Evolutionary conservation across 2,113 vertebrate genomes (phyloP).

Genomic region (Elachura formosa): DNA sequence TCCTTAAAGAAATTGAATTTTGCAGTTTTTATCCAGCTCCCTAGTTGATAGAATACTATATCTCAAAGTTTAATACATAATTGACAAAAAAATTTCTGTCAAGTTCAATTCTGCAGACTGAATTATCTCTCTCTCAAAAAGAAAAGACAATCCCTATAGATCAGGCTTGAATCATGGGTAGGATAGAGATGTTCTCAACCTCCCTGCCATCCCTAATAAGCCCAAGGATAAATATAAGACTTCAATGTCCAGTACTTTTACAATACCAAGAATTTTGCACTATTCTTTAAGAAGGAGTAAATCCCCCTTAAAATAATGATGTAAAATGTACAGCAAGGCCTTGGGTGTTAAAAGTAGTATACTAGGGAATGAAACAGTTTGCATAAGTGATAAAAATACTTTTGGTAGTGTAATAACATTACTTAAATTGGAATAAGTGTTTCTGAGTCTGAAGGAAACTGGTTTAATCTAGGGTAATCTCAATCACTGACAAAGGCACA

Average conservation of each 20-base stretch:
- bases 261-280: background rate
- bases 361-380: background rate
- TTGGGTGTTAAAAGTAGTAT: background rate
- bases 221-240: conserved; percentile 1
- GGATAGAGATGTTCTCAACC: conserved; percentile 19
- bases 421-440: background rate
- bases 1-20: conserved; percentile 9
- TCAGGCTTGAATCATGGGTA: conserved; percentile 21
- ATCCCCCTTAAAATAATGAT: background rate
- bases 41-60: background rate
- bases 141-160: conserved; percentile 18
- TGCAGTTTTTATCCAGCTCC: background rate
- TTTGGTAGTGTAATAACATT: background rate
- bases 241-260: background rate
- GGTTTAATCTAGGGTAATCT: background rate
- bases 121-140: conserved; percentile 30
- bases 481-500: background rate
- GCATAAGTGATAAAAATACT: background rate
- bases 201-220: background rate
- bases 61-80: conserved; percentile 34
- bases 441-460: background rate
- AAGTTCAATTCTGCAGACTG: conserved; percentile 1
- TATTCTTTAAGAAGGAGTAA: background rate
- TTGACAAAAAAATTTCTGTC: background rate
- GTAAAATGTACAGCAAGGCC: background rate